Evolutionary conservation across 2,113 vertebrate species (phyloP).

Genomic region (Glaucidium brasilianum): DNA sequence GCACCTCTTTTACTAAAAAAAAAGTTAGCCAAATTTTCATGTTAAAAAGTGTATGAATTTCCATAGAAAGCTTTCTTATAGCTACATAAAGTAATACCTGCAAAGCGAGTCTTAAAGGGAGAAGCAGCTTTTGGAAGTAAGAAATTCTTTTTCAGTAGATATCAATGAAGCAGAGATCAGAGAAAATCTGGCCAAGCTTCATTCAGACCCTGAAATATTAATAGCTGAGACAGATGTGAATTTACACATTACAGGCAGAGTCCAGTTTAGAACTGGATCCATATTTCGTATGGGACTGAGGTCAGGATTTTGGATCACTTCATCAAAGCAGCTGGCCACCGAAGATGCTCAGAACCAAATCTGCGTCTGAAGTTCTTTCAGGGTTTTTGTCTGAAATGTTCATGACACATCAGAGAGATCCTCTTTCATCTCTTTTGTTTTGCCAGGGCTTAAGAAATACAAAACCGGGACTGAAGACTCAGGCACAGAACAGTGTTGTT

Average conservation of each 20-base stretch:
- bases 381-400: background rate
- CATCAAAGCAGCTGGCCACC: background rate
- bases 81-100: background rate
- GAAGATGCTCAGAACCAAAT: background rate
- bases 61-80: background rate
- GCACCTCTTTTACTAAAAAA: background rate
- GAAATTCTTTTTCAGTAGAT: background rate
- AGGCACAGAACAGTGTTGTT: background rate
- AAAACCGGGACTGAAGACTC: background rate
- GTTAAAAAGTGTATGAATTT: background rate
- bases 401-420: background rate
- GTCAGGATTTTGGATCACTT: background rate
- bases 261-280: background rate
- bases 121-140: background rate
- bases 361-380: background rate
- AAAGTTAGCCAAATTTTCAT: background rate
- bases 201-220: background rate
- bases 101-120: background rate
- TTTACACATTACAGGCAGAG: constrained; percentile 8
- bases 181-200: background rate
- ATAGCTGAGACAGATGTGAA: background rate
- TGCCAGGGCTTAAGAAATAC: background rate
- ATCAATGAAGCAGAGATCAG: background rate
- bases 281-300: background rate
- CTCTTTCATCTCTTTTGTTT: background rate